phyloP scores from a whole-genome alignment of 2,113 vertebrate genomes.

The Mesembrinibis cayennensis region DNA sequence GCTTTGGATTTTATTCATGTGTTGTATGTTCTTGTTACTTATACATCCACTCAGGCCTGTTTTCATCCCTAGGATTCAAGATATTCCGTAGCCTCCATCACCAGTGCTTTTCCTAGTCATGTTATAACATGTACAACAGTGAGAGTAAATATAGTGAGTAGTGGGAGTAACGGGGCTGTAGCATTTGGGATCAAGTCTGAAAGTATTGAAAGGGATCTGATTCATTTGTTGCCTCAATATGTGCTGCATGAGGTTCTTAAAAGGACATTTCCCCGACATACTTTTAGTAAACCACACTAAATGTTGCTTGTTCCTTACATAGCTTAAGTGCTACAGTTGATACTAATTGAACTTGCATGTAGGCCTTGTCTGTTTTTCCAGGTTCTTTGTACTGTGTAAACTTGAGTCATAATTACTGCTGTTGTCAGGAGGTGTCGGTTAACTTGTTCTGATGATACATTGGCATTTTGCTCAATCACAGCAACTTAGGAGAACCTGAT shows the following conservation, averaged over 20 bases:
- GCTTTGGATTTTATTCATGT: neutral
- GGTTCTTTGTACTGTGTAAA: neutral
- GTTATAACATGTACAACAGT: neutral
- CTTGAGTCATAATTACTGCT: neutral
- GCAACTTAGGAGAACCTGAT: neutral
- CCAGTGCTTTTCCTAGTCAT: neutral
- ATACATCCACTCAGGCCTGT: neutral
- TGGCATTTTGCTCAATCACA: neutral
- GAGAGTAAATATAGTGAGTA: neutral
- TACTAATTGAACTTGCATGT: neutral
- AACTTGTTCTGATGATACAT: neutral
- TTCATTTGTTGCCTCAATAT: neutral
- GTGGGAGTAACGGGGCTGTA: neutral
- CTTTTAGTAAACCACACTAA: neutral
- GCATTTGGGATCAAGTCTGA: rapidly evolving
- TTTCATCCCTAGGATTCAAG: neutral
- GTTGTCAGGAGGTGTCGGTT: neutral
- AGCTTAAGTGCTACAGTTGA: neutral
- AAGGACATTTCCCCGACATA: neutral
- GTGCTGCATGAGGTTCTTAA: neutral
- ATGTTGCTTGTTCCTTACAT: neutral
- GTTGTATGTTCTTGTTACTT: neutral
- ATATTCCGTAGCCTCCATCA: neutral
- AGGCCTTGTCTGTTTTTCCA: neutral
- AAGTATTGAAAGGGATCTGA: too few relatives aligned